Base-by-base conservation (phyloP, 2,113 vertebrate genomes). In the Pteropus alecto region DNA sequence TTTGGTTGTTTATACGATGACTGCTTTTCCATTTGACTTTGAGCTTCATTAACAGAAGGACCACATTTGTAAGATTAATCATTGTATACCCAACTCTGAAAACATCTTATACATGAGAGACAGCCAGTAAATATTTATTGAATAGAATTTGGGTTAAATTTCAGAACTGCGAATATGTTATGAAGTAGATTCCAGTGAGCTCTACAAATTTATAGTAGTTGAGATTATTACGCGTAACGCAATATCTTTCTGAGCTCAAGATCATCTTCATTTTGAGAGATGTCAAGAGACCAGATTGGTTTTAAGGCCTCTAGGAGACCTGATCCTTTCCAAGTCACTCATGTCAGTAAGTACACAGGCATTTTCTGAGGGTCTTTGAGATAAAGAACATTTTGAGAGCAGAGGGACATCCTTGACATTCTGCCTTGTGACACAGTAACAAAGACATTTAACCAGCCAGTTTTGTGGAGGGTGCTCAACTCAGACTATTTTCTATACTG, bases 191-290 rank as follows among this genome's bases (percentile, higher is more conserved):
- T 65, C 71, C 67, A 28, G 6, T 60, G 46, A 74, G 24, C 10
- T 81, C 65, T 90, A 48, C 60, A 95, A 78, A 87, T 41, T 65
- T 65, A 94, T 9, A 28, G 65, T 58, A 24, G 13, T 28, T 85
- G 22, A 24, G 30, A 76, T 15, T 78, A 4, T 70, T 56, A 48
- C 61, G n/a, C 60, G 48, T 33, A 92, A 87, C 12, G 12, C 26
- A 15, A 48, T 48, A 35, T 16, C n/a, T 90, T 71, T 43, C 15
- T 51, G 38, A 95, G 33, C 4, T 79, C 78, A 91, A 95, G 74
- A 18, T 58, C 93, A 61, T 90, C 63, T 79, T 90, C 71, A 73
- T 43, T 96, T 85, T 81, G 60, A 90, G 90, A 96, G 63, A 77
- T 73, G 76, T 93, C 60, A 90, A 87, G 88, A 92, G 54, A 90